These are phyloP conservation scores for Lepeophtheirus nordmannii DNA, from an alignment of 2,888 invertebrate species.

Conservation along the genomic window DNA sequence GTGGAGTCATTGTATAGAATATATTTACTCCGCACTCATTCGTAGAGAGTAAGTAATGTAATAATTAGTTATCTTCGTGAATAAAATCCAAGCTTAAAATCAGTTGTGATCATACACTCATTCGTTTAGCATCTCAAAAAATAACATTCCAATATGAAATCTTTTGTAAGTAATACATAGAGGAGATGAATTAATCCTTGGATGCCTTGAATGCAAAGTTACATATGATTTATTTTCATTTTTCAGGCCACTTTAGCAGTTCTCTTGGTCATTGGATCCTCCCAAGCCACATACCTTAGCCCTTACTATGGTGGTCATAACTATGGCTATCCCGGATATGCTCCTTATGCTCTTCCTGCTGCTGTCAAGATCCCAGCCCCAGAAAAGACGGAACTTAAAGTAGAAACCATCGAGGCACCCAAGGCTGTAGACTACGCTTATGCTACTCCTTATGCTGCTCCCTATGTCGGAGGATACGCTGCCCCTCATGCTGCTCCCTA, in stretches of 20 bases:
- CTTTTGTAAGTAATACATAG: slow-evolving; percentile 13
- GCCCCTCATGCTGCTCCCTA: slow-evolving; percentile 9
- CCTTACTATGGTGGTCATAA: not conserved
- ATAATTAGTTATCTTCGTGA: not conserved
- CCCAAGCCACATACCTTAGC: not conserved
- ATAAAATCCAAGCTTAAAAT: not conserved
- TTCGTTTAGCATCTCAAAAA: slow-evolving; percentile 20
- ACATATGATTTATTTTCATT: not conserved
- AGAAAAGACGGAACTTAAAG: not conserved
- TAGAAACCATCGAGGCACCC: not conserved
- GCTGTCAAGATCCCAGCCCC: not conserved
- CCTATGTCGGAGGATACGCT: not conserved
- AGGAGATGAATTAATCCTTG: not conserved
- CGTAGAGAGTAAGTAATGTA: too few relatives aligned
- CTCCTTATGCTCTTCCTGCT: slow-evolving; percentile 5
- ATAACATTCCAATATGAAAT: slow-evolving; percentile 16
- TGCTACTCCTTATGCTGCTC: slow-evolving; percentile 6
- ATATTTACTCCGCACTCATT: not conserved
- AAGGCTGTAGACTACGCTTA: not conserved
- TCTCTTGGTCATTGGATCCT: not conserved
- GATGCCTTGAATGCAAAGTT: not conserved
- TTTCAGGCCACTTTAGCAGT: too few relatives aligned
- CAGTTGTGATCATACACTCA: slow-evolving; percentile 14
- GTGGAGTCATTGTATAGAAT: not conserved
- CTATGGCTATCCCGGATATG: not conserved